These are phyloP conservation scores for Arothron firmamentum DNA, from an alignment of 2,113 vertebrate species.

Conservation along the genomic window DNA sequence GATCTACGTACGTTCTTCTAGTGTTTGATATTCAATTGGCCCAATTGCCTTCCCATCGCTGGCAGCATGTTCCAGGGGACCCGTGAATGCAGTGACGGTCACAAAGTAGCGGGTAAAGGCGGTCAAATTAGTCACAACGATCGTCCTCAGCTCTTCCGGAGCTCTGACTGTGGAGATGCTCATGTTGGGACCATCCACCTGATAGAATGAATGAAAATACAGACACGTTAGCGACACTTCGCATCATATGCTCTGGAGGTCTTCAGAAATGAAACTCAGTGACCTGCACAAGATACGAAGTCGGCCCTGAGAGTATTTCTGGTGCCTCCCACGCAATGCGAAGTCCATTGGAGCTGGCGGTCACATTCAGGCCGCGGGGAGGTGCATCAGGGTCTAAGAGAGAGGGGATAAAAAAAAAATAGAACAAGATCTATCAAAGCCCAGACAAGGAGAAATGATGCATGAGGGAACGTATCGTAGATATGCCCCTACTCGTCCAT, in stretches of 20 bases:
- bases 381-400: conserved; percentile 85
- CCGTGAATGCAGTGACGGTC: conserved; percentile 85
- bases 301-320: conserved; percentile 84
- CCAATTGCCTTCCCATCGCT: conserved; percentile 80
- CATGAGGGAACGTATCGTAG: too few species aligned
- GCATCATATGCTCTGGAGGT: neutral
- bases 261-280: conserved; percentile 64
- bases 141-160: conserved; percentile 75
- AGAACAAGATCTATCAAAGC: neutral
- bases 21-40: conserved; percentile 78
- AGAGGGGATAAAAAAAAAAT: conserved; percentile 14
- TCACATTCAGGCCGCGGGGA: conserved; percentile 79
- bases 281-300: conserved; percentile 85
- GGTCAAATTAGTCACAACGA: conserved; percentile 82
- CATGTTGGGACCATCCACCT: conserved; percentile 81
- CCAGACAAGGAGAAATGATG: neutral
- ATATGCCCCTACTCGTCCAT: too few species aligned
- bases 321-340: conserved; percentile 85
- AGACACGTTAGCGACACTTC: neutral
- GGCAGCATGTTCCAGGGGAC: conserved; percentile 70
- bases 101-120: conserved; percentile 88
- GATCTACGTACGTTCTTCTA: conserved; percentile 83
- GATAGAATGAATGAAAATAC: neutral
- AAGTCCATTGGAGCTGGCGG: conserved; percentile 79
- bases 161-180: conserved; percentile 78